A percentile compares a stretch with the other conserved stretches of the same genome.
These are phyloP conservation scores for Darevskia nairensis DNA, from an alignment of 2,797 vertebrate species.

Conservation along the genomic window DNA sequence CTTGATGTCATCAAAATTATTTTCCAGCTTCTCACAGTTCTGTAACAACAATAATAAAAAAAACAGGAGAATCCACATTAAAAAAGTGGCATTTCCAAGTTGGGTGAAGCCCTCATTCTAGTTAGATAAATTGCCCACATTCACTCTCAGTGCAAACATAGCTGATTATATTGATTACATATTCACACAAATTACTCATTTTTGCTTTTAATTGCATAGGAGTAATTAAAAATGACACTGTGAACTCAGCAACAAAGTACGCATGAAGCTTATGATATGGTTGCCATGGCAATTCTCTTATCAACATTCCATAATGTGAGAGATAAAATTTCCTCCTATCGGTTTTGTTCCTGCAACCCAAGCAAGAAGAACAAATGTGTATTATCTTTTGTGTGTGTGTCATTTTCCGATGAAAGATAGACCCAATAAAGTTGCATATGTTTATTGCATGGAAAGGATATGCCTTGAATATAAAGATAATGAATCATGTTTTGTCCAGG, in stretches of 20 bases:
- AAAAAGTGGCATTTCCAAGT: slow-evolving; percentile 16
- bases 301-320: slow-evolving; percentile 65
- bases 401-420: not conserved
- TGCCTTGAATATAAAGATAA: not conserved
- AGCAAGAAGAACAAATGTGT: slow-evolving; percentile 8
- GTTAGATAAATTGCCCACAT: slow-evolving; percentile 52
- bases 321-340: slow-evolving; percentile 47
- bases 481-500: not conserved
- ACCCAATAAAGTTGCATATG: not conserved
- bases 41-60: slow-evolving; percentile 75
- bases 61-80: slow-evolving; percentile 20
- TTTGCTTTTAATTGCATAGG: slow-evolving; percentile 72
- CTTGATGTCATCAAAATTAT: slow-evolving; percentile 96
- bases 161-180: slow-evolving; percentile 64
- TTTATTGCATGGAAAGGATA: not conserved
- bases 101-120: slow-evolving; percentile 23
- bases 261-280: slow-evolving; percentile 74
- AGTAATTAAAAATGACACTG: slow-evolving; percentile 82
- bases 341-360: not conserved
- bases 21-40: slow-evolving; percentile 88
- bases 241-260: slow-evolving; percentile 77
- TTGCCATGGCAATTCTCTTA: slow-evolving; percentile 78
- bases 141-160: slow-evolving; percentile 57
- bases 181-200: slow-evolving; percentile 72
- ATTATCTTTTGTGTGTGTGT: slow-evolving; percentile 17